These are phyloP conservation scores for Macropodus opercularis DNA, from an alignment of 2,797 vertebrate species.

Conservation along the genomic window DNA sequence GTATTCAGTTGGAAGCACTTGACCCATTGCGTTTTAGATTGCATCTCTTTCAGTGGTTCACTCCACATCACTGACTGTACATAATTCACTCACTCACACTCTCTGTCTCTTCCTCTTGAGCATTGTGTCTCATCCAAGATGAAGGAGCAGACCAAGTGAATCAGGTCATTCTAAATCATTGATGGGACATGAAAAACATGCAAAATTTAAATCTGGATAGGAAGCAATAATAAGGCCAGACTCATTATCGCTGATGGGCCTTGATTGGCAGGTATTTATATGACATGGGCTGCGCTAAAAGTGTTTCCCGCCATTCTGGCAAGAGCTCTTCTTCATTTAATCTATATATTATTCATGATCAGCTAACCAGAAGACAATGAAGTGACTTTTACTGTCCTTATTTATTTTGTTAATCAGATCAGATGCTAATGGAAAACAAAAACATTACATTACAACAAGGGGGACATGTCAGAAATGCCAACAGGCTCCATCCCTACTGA, in stretches of 20 bases:
- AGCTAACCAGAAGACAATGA: not conserved
- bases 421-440: conserved; percentile 10
- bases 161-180: conserved; percentile 68
- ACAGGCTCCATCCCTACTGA: conserved; percentile 6
- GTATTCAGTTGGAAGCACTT: conserved; percentile 39
- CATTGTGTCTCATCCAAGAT: conserved; percentile 53
- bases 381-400: not conserved
- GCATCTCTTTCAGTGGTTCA: conserved; percentile 37
- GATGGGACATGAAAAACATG: conserved; percentile 53
- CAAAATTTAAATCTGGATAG: conserved; percentile 47
- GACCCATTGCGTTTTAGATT: conserved; percentile 22
- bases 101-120: conserved; percentile 27
- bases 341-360: conserved; percentile 13
- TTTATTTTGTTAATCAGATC: not conserved
- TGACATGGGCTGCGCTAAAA: conserved; percentile 56
- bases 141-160: conserved; percentile 55
- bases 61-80: conserved; percentile 38
- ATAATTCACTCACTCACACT: conserved; percentile 36
- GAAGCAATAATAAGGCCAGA: conserved; percentile 46
- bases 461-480: conserved; percentile 4
- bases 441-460: not conserved
- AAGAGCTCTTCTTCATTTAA: conserved; percentile 15
- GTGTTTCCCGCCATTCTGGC: conserved; percentile 46
- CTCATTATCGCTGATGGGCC: conserved; percentile 40
- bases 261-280: conserved; percentile 66